phyloP scores from a whole-genome alignment of 2,888 invertebrate genomes.

The Drosophila mercatorum region DNA sequence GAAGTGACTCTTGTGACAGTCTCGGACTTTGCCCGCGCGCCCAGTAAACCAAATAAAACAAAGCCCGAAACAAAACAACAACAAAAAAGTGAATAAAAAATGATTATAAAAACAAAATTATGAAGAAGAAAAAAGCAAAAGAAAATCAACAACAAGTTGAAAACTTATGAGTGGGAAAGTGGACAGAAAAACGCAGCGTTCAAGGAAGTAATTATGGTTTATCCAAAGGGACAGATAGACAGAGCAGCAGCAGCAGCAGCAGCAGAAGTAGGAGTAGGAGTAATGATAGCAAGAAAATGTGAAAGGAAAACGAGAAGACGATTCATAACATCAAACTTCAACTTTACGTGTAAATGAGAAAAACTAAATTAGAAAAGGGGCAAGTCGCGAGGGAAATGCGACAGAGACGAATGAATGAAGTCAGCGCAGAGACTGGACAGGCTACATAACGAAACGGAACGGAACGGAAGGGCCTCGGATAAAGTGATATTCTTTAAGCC shows the following conservation, averaged over 20 bases:
- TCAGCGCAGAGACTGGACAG: conserved; percentile 27
- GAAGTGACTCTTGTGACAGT: conserved; percentile 70
- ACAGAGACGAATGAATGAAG: conserved; percentile 77
- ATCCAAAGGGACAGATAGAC: conserved; percentile 69
- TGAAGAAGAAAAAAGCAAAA: conserved; percentile 21
- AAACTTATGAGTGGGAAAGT: conserved; percentile 36
- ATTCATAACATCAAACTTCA: conserved; percentile 65
- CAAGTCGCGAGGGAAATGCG: conserved; percentile 36
- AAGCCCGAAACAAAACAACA: conserved; percentile 18
- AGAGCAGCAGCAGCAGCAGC: conserved; percentile 2
- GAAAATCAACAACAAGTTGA: conserved; percentile 39
- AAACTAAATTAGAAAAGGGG: conserved; percentile 68
- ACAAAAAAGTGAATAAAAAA: conserved; percentile 2
- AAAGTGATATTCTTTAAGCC: conserved; percentile 67
- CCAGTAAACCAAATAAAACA: conserved; percentile 29
- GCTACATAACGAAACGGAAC: not conserved
- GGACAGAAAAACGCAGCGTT: conserved; percentile 68
- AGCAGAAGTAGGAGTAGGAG: conserved; percentile 1
- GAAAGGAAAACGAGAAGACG: conserved; percentile 28
- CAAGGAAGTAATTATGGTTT: conserved; percentile 83
- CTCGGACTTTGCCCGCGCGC: conserved; percentile 51
- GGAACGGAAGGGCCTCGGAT: conserved; percentile 11
- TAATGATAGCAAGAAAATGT: conserved; percentile 20
- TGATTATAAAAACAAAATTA: conserved; percentile 20
- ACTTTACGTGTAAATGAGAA: conserved; percentile 66